Conservation (phyloP, 2,113 vertebrate species). For the Lepidothrix coronata region DNA sequence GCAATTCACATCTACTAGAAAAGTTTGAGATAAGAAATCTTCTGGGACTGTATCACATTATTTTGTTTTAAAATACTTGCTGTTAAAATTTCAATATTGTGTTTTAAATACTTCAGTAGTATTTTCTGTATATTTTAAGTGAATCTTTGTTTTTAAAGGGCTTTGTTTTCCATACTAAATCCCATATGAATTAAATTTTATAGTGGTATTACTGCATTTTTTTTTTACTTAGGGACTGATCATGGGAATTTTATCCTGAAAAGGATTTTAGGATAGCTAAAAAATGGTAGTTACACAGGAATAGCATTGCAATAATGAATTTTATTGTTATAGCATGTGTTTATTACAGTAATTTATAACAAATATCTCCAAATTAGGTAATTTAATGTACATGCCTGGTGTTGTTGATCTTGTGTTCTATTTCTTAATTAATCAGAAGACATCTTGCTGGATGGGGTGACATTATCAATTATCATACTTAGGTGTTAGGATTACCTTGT, state of each 20-base stretch:
- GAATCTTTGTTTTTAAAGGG: background rate
- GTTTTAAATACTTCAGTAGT: background rate
- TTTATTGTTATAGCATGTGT: background rate
- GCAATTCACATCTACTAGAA: background rate
- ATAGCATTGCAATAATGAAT: background rate
- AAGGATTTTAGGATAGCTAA: background rate
- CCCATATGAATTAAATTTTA: background rate
- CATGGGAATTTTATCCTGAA: background rate
- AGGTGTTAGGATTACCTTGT: background rate
- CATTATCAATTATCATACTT: background rate
- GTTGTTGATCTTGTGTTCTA: constrained; percentile 10
- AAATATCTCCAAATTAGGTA: constrained; percentile 14
- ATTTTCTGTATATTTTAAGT: background rate
- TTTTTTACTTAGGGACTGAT: background rate
- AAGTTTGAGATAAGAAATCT: background rate
- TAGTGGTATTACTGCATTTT: background rate
- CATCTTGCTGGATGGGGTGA: background rate
- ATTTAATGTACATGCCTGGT: background rate
- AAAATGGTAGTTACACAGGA: background rate
- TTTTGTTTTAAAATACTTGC: background rate
- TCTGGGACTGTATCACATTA: background rate
- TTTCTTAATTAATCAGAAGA: constrained; percentile 30
- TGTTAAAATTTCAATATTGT: background rate
- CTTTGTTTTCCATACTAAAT: background rate
- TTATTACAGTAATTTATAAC: constrained; percentile 12